phyloP scores from a whole-genome alignment of 2,888 invertebrate genomes.

The Drosophila mimetica region DNA sequence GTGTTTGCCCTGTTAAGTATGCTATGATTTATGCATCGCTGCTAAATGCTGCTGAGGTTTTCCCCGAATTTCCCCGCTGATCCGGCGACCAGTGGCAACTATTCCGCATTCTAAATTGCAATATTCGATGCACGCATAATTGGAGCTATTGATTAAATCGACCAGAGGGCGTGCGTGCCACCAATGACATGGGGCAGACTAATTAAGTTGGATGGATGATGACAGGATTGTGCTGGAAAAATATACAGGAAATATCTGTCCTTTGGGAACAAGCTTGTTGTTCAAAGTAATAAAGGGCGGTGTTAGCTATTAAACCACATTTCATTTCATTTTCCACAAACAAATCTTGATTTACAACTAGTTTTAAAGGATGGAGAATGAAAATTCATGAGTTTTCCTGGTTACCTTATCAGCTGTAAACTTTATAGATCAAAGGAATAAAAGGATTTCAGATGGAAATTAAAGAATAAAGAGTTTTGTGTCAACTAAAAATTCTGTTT shows the following conservation, averaged over 20 bases:
- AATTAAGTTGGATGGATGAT: constrained; percentile 15
- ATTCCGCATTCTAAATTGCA: constrained; percentile 65
- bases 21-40: constrained; percentile 76
- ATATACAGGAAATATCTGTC: not conserved
- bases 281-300: not conserved
- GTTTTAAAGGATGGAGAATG: too few relatives aligned
- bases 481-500: too few relatives aligned
- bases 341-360: too few relatives aligned
- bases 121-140: constrained; percentile 71
- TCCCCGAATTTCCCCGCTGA: constrained; percentile 67
- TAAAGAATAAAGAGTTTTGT: too few relatives aligned
- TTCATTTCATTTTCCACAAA: too few relatives aligned
- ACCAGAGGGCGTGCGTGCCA: constrained; percentile 29
- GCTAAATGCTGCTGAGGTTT: constrained; percentile 76
- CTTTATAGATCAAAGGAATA: too few relatives aligned
- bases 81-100: constrained; percentile 54
- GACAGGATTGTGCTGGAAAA: not conserved
- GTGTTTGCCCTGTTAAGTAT: constrained; percentile 66
- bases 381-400: too few relatives aligned
- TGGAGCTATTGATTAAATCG: constrained; percentile 60
- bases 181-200: constrained; percentile 25
- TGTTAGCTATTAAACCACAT: too few relatives aligned
- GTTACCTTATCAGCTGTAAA: too few relatives aligned
- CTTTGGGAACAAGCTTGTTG: too few relatives aligned
- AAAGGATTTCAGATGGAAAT: too few relatives aligned